Base-by-base conservation (phyloP, 2,888 invertebrate genomes). In the Oxyteleia sp. region DNA sequence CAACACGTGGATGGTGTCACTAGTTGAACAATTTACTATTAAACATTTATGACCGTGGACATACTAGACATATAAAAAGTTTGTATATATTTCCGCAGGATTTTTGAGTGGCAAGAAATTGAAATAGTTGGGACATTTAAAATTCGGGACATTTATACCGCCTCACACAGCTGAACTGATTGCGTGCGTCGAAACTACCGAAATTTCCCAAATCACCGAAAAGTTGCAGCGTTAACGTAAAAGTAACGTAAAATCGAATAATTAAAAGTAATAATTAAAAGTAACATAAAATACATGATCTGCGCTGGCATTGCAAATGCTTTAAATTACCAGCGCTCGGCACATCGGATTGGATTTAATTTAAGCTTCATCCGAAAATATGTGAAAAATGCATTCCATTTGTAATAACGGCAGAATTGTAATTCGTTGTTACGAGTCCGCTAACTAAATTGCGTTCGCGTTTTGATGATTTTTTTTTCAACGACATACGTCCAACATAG, bases 351-450 rank as follows among this genome's bases (percentile, higher is more conserved):
- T 53, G 78, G 45, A 78, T 78, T 78, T 69, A 68, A 78, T 69
- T 53, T 78, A 61, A 76, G 55, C 78, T 63, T 16, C 45, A 45
- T 57, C 57, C 38, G 57, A 16, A 69, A 78, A 55, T 55, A 55
- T 49, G 45, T 63, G 78, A 78, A 78, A 75, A 78, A 78, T 78
- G 69, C 16, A 35, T 53, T 45, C 68, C 61, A 69, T 78, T 78
- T 66, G 59, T 78, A 64, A 75, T 66, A 78, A 45, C 45, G 32
- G 51, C 43, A 11, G 32, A 16, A 51, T 43, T 78, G 63, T 78
- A 45, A 68, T 45, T 57, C 57, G 29, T 18, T 51, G 74, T 53
- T 74, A 63, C 55, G 63, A 41, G 41, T n/a, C 5, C 4, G 43
- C 47, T 32, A 51, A 45, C 63, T 38, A 51, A 49, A 45, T 59